Evolutionary conservation across 2,797 vertebrate genomes (phyloP), one percentile per base, ranked within the genome.

Genomic region (Discoglossus pictus): DNA sequence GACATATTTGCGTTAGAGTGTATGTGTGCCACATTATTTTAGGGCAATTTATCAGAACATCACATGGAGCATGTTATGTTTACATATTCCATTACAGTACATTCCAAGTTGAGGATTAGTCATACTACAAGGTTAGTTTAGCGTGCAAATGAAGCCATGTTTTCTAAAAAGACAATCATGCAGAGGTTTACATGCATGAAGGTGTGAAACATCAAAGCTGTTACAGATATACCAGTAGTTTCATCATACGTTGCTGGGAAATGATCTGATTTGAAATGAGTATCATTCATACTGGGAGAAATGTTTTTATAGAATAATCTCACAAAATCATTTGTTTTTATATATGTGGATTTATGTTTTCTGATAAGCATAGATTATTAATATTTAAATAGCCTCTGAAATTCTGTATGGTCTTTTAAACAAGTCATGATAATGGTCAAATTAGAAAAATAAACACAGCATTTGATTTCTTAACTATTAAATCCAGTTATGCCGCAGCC

Each of bases 61-160:
- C 38, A 9, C 10, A 38, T 8, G 34, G 36, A 56, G 20, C 36
- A 21, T 56, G 18, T 21, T 24, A 9, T 56, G 18, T 56, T 56
- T 56, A 40, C n/a, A 42, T 42, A 56, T 56, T 56, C 12, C 53
- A 40, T 40, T 42, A 4, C 27, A 31, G 27, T 31, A 31, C 8
- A 4, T 15, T 15, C 20, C 18, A 56, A 10, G 13, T 18, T 3
- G 11, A 17, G 1, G 20, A 8, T 24, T 11, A 24, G 18, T 42
- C 13, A 15, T 38, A 24, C 39, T 25, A 3, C 27, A 31, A 31
- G 27, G 21, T 54, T 34, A 38, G 38, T 21, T 21, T 11, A 20
- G 34, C n/a, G 52, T 20, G 9, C 34, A 54, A 54, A 54, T 54
- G 31, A 54, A 38, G 18, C 17, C 52, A 38, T 36, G n/a, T 21